Evolutionary conservation across 2,797 vertebrate species (phyloP).

Genomic region (Myripristis jacobus): DNA sequence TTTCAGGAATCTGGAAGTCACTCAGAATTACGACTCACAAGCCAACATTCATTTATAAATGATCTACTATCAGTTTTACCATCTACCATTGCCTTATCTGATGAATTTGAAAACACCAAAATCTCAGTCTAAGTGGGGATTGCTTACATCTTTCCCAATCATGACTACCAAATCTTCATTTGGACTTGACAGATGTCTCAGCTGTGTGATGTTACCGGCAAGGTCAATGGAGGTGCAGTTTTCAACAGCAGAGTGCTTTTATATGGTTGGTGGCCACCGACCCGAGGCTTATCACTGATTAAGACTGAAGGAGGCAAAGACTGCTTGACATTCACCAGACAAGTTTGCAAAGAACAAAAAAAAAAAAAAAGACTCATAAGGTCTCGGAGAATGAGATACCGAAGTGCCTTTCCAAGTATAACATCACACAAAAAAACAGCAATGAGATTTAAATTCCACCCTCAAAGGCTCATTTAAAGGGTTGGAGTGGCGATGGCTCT

Average conservation of each 20-base stretch:
- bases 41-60: constrained; percentile 24
- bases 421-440: constrained; percentile 17
- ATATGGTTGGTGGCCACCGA: constrained; percentile 14
- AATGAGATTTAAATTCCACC: constrained; percentile 17
- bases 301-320: background rate
- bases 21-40: constrained; percentile 47
- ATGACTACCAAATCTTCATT: background rate
- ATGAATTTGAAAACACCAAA: constrained; percentile 13
- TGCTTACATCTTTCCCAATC: background rate
- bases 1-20: constrained; percentile 44
- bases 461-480: constrained; percentile 18
- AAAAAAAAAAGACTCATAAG: background rate
- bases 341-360: no score
- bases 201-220: background rate
- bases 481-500: constrained; percentile 39
- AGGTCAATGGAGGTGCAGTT: constrained; percentile 29
- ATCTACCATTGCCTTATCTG: constrained; percentile 5
- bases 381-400: constrained; percentile 11
- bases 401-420: constrained; percentile 12
- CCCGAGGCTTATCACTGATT: constrained; percentile 31
- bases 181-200: background rate
- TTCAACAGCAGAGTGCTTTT: constrained; percentile 42
- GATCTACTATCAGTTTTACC: background rate
- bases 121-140: constrained; percentile 20
- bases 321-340: background rate